Evolutionary conservation across 2,888 invertebrate species (phyloP).

Genomic region (Gryllus longicercus): DNA sequence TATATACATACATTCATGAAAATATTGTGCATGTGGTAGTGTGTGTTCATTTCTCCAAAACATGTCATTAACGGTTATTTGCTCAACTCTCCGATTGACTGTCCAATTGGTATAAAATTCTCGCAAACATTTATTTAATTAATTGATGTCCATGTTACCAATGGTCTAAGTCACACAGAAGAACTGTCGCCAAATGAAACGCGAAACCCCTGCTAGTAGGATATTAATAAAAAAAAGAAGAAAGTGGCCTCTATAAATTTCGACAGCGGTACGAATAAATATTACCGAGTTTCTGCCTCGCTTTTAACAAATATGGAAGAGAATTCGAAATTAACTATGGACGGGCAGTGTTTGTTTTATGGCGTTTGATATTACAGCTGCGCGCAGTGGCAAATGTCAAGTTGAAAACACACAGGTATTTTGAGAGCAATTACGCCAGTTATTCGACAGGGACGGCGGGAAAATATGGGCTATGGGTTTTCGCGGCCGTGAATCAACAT

Average conservation of each 20-base stretch:
- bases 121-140: slow-evolving; percentile 5
- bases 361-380: neutral
- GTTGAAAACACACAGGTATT: slow-evolving; percentile 10
- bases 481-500: neutral
- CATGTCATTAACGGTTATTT: neutral
- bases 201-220: neutral
- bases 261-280: neutral
- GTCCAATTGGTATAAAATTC: neutral
- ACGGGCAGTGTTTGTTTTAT: neutral
- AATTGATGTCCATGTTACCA: neutral
- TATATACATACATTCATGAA: too few relatives aligned
- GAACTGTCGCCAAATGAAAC: neutral
- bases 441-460: neutral
- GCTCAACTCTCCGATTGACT: neutral
- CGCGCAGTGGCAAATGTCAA: neutral
- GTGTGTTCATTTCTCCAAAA: too few relatives aligned
- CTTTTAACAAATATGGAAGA: neutral
- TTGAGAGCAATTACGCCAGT: neutral
- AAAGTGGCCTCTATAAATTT: neutral
- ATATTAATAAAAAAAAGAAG: neutral
- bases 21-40: too few relatives aligned
- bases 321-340: neutral
- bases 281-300: neutral
- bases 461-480: neutral
- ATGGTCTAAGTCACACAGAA: neutral